Base-by-base conservation (phyloP, 2,888 invertebrate species). In the Drosophila testacea region DNA sequence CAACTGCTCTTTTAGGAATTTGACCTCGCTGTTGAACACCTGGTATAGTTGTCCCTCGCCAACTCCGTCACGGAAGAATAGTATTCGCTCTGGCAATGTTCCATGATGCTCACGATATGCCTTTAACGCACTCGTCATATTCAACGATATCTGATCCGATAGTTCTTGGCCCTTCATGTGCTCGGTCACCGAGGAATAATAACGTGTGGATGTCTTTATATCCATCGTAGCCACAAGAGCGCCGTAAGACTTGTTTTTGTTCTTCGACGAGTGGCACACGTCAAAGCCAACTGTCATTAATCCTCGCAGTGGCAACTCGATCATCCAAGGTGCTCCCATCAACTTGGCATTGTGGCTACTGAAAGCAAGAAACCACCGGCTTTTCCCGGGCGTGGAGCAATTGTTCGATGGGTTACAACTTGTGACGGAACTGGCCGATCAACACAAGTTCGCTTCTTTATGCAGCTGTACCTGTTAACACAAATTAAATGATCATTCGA, bases 281-380 rank as follows among this genome's bases (percentile, higher is more conserved):
- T 98, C 98, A 88, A 96, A 97, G 0, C 97, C 98, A 6, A 96
- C 94, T 0, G 97, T 95, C 97, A 98, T 97, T 2, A 96, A 92
- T 27, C 93, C 94, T 3, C 85, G 89, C 0, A 95, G 67, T 0
- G 97, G 97, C 36, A 96, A 93, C 0, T 94, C 93, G 0, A 97
- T 94, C 1, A 94, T 93, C 98, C 98, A 98, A 0, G 98, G 97
- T 0, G 96, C 95, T 0, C 98, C 98, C 16, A 98, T 98, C 36
- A 98, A 92, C 93, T 99, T 99, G 84, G 97, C 97, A 91, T 97
- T 0, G 98, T 97, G 0, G 97, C 97, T 46, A 98, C 96, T 0
- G 96, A 96, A 95, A 96, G 95, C 0, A 94, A 30, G 30, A 30
- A 93, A 68, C 91, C 68, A 91, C 88, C 10, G 0, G 57, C 0